Percentiles rank a stretch among this genome's conserved stretches.
These are phyloP conservation scores for Orius insidiosus DNA, from an alignment of 1,140 invertebrate genomes.

Conservation along the genomic window DNA sequence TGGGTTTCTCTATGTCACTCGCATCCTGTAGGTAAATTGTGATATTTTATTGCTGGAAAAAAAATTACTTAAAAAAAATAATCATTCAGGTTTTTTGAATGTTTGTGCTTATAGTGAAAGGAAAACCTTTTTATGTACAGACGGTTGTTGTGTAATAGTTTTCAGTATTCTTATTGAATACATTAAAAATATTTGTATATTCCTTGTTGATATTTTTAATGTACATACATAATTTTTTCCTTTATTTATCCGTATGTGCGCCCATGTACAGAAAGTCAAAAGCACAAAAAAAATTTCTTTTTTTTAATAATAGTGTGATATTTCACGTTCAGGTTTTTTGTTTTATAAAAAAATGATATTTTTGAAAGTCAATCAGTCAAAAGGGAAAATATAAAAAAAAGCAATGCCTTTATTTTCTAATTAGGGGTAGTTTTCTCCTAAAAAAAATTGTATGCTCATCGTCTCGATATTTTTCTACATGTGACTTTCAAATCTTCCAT, in stretches of 20 bases:
- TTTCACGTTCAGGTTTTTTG: not conserved
- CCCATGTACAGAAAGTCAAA: too few species aligned
- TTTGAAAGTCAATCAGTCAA: not conserved
- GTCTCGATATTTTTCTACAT: conserved; percentile 8
- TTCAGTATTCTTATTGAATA: conserved; percentile 6
- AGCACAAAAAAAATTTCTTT: not conserved
- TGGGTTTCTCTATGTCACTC: too few species aligned
- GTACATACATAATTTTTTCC: conserved; percentile 10
- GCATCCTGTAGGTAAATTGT: too few species aligned
- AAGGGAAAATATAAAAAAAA: too few species aligned
- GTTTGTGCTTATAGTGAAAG: not conserved
- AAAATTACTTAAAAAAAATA: too few species aligned
- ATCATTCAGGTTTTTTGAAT: too few species aligned
- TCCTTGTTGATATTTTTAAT: conserved; percentile 14
- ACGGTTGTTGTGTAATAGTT: not conserved
- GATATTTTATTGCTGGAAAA: too few species aligned
- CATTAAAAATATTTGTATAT: conserved; percentile 10
- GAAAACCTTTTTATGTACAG: conserved; percentile 8
- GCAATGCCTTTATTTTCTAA: too few species aligned
- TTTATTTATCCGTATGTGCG: too few species aligned
- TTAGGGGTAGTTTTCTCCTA: too few species aligned
- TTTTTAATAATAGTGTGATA: conserved; percentile 1
- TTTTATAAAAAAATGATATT: not conserved
- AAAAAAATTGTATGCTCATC: not conserved
- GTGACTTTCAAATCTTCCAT: conserved; percentile 7